Evolutionary conservation across 2,888 invertebrate genomes (phyloP), one percentile per base, ranked within the genome.

Genomic region (Phortica okadai): DNA sequence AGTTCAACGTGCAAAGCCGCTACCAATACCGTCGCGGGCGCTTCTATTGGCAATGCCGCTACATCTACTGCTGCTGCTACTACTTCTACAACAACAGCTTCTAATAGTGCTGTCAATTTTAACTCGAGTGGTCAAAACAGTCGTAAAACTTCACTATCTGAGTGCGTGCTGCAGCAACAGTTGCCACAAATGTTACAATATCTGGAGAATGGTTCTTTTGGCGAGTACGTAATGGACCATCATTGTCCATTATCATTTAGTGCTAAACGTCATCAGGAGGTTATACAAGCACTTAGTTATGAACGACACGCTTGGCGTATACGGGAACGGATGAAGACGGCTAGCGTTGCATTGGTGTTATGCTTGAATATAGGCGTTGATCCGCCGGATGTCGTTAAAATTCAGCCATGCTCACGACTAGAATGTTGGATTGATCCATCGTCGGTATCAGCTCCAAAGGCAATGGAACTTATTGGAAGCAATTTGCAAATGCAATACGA

Each of bases 361-460:
- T 99, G 99, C 92, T 93, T 99, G 59, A 99, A 99, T 92, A 97
- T 99, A 76, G 99, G 99, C n/a, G 99, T 99, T 25, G 99, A 99
- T 92, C 99, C 99, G 2, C 99, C 99, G 0, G 99, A 99, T 91
- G 95, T 99, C 75, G 96, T 98, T 54, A 99, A 99, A 92, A 98
- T 98, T 4, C 97, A 98, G 88, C 99, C 99, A 0, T 98, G 99
- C 92, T 98, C 99, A 0, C 93, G 98, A 8, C 92, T 97, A 16
- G 98, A 99, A 91, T 98, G 98, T 90, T 99, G 99, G 99, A 97
- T 98, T 86, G 97, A 97, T 92, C 99, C 99, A 1, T 92, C 95
- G 75, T 95, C 97, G 0, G 94, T 97, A 92, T 97, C 97, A 73
- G 96, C 97, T 8, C 95, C 95, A 82, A 98, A 98, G 92, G 98